Evolutionary conservation across 2,888 invertebrate species (phyloP), one percentile per base, ranked within the genome.

Genomic region (Dusona sp.): DNA sequence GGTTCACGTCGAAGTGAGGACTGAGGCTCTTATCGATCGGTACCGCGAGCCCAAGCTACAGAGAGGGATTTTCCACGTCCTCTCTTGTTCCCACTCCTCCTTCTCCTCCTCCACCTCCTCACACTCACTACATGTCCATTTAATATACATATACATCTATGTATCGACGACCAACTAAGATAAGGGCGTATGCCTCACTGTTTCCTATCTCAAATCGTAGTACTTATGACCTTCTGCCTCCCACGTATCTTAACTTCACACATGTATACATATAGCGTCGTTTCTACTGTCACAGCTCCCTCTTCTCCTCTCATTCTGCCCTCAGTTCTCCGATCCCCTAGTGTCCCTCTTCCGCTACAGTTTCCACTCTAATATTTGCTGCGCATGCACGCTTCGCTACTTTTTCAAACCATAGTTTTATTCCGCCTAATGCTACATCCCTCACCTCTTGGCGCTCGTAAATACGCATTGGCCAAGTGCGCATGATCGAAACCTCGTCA

Each of bases 1-100:
- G 92, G 94, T 92, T 92, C 93, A 94, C 94, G 95, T 94, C 95
- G 94, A 95, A 94, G 94, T 95, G 95, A 95, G 95, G 94, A 95
- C 94, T 95, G 95, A 95, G 94, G 95, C 95, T 91, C 95, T 95
- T 95, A 93, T 94, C 93, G 93, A 93, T 92, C 93, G 90, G 61
- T 38, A 84, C 65, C 73, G 86, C 88, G 90, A 89, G 89, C 89
- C 90, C 89, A 51, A 87, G 88, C 89, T n/a, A 29, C 75, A 25
- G 74, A 79, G 86, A 83, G 80, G 79, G 72, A 61, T 72, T 94
- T 92, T 90, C 93, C 90, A 91, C 90, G 48, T 48, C 48, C 48
- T 48, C 48, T 48, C 48, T 86, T 89, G 88, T 87, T 74, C 67
- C 11, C 36, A 25, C 72, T 29, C 33, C 65, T 42, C 78, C 61